These are phyloP conservation scores for Acinonyx jubatus DNA, from an alignment of 2,113 vertebrate genomes.

Conservation along the genomic window DNA sequence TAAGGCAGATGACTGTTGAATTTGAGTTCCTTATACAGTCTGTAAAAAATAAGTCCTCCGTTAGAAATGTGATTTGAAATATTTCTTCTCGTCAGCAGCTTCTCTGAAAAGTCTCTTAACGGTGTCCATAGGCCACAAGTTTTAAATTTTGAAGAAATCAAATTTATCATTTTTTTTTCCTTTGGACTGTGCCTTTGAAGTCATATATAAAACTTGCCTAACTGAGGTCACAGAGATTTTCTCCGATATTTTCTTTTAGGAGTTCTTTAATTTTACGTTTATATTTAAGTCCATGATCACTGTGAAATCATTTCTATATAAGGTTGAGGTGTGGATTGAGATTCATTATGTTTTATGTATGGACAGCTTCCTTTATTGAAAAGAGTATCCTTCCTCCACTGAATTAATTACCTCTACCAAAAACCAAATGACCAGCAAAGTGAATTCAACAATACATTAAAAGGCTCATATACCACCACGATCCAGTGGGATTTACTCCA, in stretches of 20 bases:
- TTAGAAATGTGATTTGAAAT: conserved; percentile 3
- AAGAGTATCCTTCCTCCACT: not conserved
- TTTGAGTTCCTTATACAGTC: not conserved
- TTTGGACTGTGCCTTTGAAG: not conserved
- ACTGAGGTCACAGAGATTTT: not conserved
- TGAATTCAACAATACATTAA: not conserved
- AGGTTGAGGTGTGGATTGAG: not conserved
- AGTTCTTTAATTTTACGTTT: not conserved
- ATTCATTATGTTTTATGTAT: not conserved
- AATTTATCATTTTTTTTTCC: not conserved
- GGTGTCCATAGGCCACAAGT: not conserved
- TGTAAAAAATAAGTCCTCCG: not conserved
- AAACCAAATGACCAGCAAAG: not conserved
- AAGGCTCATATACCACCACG: not conserved
- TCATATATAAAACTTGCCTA: not conserved
- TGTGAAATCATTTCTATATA: not conserved
- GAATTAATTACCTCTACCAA: not conserved
- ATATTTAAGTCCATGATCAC: not conserved
- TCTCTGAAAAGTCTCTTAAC: not conserved
- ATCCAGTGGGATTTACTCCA: not conserved
- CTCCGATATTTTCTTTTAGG: not conserved
- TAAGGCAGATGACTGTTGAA: not conserved
- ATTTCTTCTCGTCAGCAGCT: not conserved
- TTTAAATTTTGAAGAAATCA: not conserved
- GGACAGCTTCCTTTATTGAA: not conserved